Evolutionary conservation across 1,140 invertebrate species (phyloP).

Genomic region (Polypedilum pembai): DNA sequence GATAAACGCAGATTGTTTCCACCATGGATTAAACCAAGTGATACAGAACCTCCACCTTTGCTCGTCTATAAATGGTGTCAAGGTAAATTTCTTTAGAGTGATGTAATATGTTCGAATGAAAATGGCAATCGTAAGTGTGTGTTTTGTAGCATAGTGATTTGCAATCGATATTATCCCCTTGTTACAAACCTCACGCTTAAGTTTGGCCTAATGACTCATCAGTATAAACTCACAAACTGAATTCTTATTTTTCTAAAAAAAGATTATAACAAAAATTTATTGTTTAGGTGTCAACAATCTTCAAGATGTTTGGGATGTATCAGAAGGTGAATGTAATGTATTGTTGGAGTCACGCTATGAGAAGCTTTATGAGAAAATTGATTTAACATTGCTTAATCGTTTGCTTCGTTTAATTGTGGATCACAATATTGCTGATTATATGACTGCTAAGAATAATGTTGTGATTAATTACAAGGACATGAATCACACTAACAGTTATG

Average conservation of each 20-base stretch:
- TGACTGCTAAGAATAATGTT: slow-evolving; percentile 99
- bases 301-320: slow-evolving; percentile 97
- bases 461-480: slow-evolving; percentile 99
- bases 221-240: slow-evolving; percentile 60
- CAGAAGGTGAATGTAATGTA: slow-evolving; percentile 97
- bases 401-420: slow-evolving; percentile 94
- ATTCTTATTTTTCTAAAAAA: slow-evolving; percentile 38
- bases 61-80: slow-evolving; percentile 99
- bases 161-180: slow-evolving; percentile 51
- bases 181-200: slow-evolving; percentile 58
- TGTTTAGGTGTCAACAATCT: slow-evolving; percentile 82
- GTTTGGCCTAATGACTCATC: slow-evolving; percentile 33
- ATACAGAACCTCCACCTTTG: slow-evolving; percentile 95
- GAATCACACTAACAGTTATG: slow-evolving; percentile 99
- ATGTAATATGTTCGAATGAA: neutral
- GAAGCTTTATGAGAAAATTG: slow-evolving; percentile 99
- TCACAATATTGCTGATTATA: slow-evolving; percentile 99
- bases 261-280: slow-evolving; percentile 1
- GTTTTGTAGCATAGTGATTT: slow-evolving; percentile 56
- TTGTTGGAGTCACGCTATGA: slow-evolving; percentile 96
- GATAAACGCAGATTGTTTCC: slow-evolving; percentile 96
- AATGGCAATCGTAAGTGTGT: slow-evolving; percentile 46
- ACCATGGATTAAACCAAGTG: slow-evolving; percentile 98
- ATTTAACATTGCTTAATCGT: slow-evolving; percentile 94
- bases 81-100: slow-evolving; percentile 49